phyloP scores from a whole-genome alignment of 1,140 invertebrate species.

The Aphaenogaster ashmeadi region DNA sequence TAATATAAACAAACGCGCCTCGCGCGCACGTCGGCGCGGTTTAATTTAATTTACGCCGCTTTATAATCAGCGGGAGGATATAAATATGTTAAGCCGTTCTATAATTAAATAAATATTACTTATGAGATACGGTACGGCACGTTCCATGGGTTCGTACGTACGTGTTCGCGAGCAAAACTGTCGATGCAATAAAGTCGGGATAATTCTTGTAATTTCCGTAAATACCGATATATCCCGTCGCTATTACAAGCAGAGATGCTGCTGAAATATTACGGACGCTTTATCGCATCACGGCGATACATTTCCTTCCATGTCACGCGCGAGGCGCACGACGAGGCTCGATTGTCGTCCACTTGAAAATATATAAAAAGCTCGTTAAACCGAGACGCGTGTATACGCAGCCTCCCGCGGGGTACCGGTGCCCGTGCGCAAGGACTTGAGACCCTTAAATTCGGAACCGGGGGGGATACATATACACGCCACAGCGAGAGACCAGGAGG shows the following conservation, averaged over 20 bases:
- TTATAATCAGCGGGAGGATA: conserved; percentile 16
- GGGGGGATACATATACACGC: conserved; percentile 48
- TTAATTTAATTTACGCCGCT: conserved; percentile 39
- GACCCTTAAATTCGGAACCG: conserved; percentile 74
- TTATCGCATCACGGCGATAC: conserved; percentile 31
- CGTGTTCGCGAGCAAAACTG: neutral
- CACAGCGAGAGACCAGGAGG: conserved; percentile 48
- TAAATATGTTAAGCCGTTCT: conserved; percentile 27
- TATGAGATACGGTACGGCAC: neutral
- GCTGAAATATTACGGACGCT: conserved; percentile 38
- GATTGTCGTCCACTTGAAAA: conserved; percentile 60
- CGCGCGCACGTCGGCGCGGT: neutral
- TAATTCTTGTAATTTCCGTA: conserved; percentile 38
- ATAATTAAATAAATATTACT: conserved; percentile 40
- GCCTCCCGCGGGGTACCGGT: conserved; percentile 65
- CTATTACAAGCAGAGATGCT: neutral
- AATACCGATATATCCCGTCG: neutral
- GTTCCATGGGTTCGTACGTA: neutral
- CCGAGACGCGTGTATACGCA: conserved; percentile 68
- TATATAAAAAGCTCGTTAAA: conserved; percentile 77
- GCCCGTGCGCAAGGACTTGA: conserved; percentile 35
- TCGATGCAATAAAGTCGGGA: conserved; percentile 1
- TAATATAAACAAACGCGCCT: conserved; percentile 44
- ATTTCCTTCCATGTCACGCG: conserved; percentile 37
- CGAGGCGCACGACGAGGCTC: conserved; percentile 35